Evolutionary conservation across 2,888 invertebrate genomes (phyloP).

Genomic region (Myopa testacea): DNA sequence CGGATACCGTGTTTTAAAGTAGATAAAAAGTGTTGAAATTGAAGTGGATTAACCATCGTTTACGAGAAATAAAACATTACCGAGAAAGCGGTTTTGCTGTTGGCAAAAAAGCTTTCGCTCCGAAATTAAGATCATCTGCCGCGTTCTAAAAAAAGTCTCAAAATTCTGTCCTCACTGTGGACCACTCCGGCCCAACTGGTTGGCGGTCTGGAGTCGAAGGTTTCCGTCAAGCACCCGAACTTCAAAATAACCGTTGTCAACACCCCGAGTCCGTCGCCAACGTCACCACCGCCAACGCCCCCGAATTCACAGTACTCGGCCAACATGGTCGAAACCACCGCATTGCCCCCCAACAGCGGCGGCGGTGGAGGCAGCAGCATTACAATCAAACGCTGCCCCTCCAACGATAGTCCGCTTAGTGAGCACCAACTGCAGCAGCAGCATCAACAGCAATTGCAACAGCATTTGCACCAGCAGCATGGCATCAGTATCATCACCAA

Average conservation of each 20-base stretch:
- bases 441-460: constrained; percentile 52
- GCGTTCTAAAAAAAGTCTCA: constrained; percentile 52
- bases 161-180: constrained; percentile 69
- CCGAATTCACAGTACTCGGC: constrained; percentile 25
- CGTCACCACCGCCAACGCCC: constrained; percentile 59
- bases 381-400: constrained; percentile 61
- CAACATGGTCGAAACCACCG: constrained; percentile 63
- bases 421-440: constrained; percentile 54
- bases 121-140: background rate
- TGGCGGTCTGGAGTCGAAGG: constrained; percentile 59
- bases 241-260: constrained; percentile 66
- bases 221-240: constrained; percentile 56
- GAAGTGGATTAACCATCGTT: background rate
- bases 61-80: background rate
- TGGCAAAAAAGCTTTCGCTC: background rate
- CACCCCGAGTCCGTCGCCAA: constrained; percentile 62
- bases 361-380: constrained; percentile 48
- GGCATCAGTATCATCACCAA: constrained; percentile 29
- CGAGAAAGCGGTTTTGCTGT: background rate
- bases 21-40: background rate
- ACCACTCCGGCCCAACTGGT: constrained; percentile 65
- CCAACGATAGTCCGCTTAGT: constrained; percentile 51
- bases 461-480: constrained; percentile 45
- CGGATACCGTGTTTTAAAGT: too few relatives aligned
- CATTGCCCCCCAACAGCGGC: constrained; percentile 56